Evolutionary conservation across 2,113 vertebrate species (phyloP).

Genomic region (Pluvialis apricaria): DNA sequence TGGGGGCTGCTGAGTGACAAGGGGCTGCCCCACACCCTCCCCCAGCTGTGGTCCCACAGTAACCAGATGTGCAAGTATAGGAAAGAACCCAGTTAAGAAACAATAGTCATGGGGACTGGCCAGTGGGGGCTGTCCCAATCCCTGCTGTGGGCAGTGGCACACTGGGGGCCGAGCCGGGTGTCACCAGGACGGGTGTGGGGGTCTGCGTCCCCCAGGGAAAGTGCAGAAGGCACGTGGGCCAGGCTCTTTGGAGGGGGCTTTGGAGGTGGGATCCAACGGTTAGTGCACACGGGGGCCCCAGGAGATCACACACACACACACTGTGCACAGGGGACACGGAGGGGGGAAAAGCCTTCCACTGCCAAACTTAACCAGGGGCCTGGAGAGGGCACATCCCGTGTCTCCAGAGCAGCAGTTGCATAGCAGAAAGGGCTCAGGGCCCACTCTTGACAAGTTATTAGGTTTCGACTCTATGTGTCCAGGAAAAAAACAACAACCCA

Average conservation of each 20-base stretch:
- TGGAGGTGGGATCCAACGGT: not conserved
- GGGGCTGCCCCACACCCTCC: not conserved
- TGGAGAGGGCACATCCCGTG: not conserved
- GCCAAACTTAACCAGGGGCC: not conserved
- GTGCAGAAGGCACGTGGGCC: slow-evolving; percentile 66
- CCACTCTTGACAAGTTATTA: not conserved
- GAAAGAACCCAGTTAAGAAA: slow-evolving; percentile 28
- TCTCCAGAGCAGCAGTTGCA: slow-evolving; percentile 8
- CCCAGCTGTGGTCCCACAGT: slow-evolving; percentile 13
- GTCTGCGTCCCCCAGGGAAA: not conserved
- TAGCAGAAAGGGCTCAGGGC: slow-evolving; percentile 9
- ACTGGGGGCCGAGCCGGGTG: not conserved
- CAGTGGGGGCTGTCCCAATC: not conserved
- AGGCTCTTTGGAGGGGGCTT: slow-evolving; percentile 50
- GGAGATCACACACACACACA: not conserved
- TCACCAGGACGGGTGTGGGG: not conserved
- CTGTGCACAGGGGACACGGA: not conserved
- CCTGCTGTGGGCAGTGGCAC: not conserved
- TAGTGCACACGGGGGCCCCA: not conserved
- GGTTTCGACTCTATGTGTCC: not conserved
- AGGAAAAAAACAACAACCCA: not conserved
- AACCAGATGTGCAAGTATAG: slow-evolving; percentile 49
- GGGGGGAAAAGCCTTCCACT: not conserved
- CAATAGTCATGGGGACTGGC: not conserved
- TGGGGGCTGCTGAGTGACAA: not conserved